Evolutionary conservation across 2,113 vertebrate species (phyloP).

Genomic region (Zeus faber): DNA sequence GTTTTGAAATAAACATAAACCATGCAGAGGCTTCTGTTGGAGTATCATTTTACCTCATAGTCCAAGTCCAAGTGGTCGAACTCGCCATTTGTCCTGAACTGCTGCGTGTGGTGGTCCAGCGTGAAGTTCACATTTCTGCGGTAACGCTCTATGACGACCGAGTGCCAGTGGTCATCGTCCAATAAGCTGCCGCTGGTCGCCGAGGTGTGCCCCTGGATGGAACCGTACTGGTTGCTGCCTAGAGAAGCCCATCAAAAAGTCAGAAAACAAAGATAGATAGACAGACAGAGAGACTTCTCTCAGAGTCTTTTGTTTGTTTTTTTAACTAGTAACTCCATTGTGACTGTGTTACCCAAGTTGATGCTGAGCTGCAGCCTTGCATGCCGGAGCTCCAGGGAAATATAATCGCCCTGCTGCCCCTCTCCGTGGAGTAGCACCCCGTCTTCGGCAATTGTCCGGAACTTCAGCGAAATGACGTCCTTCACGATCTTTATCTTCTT

Average conservation of each 20-base stretch:
- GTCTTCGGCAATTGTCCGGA: conserved; percentile 85
- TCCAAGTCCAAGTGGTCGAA: conserved; percentile 96
- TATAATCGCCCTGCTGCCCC: conserved; percentile 97
- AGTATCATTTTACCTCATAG: conserved; percentile 82
- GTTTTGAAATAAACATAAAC: too few species aligned
- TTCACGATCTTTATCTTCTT: conserved; percentile 94
- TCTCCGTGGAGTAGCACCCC: conserved; percentile 92
- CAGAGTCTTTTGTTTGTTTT: background rate
- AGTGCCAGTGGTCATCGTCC: conserved; percentile 97
- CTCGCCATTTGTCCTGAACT: conserved; percentile 95
- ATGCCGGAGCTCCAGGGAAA: conserved; percentile 87
- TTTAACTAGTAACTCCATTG: background rate
- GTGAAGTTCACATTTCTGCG: conserved; percentile 93
- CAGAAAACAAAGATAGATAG: background rate
- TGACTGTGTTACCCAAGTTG: conserved; percentile 82
- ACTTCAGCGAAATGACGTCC: conserved; percentile 90
- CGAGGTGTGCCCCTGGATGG: conserved; percentile 90
- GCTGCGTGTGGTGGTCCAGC: conserved; percentile 86
- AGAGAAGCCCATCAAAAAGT: too few species aligned
- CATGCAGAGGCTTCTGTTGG: background rate
- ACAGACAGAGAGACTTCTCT: background rate
- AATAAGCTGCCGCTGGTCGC: conserved; percentile 89
- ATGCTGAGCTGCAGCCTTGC: conserved; percentile 87
- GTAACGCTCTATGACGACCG: conserved; percentile 86
- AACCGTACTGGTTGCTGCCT: conserved; percentile 96